These are phyloP conservation scores for Drosophila sucinea DNA, from an alignment of 1,140 invertebrate species.

Conservation along the genomic window DNA sequence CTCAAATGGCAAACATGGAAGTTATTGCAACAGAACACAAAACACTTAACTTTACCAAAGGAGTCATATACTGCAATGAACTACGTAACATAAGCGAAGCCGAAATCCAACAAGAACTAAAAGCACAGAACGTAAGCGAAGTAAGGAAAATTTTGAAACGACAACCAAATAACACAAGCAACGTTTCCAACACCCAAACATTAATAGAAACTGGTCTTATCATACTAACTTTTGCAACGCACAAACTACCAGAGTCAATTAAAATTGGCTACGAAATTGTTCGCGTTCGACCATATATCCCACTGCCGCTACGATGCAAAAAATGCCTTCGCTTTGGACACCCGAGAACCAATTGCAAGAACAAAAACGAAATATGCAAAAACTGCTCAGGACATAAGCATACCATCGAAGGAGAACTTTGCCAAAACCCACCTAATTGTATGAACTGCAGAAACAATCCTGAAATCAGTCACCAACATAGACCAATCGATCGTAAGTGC, in stretches of 20 bases:
- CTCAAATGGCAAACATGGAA: background rate
- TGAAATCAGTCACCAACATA: background rate
- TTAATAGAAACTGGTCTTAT: conserved; percentile 3
- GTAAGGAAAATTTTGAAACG: background rate
- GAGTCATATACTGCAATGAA: conserved; percentile 2
- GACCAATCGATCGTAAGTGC: no score
- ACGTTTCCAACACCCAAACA: background rate
- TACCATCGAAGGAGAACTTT: conserved; percentile 15
- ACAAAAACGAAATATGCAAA: background rate
- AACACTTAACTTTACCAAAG: background rate
- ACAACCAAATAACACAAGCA: background rate
- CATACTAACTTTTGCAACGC: background rate
- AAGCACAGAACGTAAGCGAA: conserved; percentile 4
- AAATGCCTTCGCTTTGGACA: conserved; percentile 22
- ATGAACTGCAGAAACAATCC: conserved; percentile 19
- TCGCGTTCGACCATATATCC: background rate
- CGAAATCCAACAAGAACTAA: background rate
- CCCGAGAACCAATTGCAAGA: conserved; percentile 19
- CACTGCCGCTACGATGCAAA: conserved; percentile 15
- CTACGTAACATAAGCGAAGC: background rate
- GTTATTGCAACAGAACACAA: background rate
- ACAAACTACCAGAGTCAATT: background rate
- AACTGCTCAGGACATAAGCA: conserved; percentile 7
- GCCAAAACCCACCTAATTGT: conserved; percentile 4
- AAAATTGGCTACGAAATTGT: background rate